Conservation (phyloP, 2,888 invertebrate species). For the Clitarchus hookeri region DNA sequence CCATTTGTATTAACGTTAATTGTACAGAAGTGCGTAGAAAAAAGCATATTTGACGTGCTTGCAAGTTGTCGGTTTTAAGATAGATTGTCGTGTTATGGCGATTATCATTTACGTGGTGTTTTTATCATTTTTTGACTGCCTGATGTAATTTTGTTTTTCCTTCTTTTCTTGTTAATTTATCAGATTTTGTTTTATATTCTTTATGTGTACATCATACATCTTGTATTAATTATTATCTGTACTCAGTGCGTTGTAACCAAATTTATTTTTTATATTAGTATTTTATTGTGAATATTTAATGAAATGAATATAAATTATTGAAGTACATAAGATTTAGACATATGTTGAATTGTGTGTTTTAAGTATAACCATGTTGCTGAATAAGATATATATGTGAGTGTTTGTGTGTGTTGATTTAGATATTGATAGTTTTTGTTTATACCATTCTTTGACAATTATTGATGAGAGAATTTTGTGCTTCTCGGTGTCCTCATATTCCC, state of each 20-base stretch:
- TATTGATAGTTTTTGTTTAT: not conserved
- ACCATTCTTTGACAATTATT: not conserved
- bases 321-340: not conserved
- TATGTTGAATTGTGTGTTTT: not conserved
- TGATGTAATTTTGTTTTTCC: not conserved
- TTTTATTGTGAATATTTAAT: not conserved
- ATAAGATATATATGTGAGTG: slow-evolving; percentile 7
- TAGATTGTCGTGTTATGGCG: not conserved
- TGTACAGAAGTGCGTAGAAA: not conserved
- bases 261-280: slow-evolving; percentile 11
- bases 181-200: not conserved
- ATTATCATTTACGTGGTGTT: not conserved
- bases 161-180: not conserved
- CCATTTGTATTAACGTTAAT: not conserved
- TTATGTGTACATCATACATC: not conserved
- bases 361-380: not conserved
- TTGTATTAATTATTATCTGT: not conserved
- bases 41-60: not conserved
- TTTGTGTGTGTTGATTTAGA: not conserved
- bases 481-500: not conserved
- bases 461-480: not conserved
- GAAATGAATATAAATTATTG: not conserved
- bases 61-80: not conserved
- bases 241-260: not conserved
- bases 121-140: not conserved